Evolutionary conservation across 2,797 vertebrate genomes (phyloP).

Genomic region (Remorina albescens): DNA sequence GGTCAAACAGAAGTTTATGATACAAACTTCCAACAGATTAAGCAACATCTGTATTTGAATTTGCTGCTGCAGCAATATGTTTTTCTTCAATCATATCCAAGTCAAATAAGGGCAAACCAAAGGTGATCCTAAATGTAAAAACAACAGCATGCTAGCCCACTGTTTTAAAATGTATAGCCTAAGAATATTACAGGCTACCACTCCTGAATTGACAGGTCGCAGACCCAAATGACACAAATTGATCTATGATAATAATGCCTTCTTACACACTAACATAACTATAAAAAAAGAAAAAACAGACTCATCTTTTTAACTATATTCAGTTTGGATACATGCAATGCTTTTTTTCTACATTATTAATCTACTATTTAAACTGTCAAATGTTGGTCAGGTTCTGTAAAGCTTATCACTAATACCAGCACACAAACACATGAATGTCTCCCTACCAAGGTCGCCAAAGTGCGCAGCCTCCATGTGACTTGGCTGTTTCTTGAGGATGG

Average conservation of each 20-base stretch:
- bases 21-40: neutral
- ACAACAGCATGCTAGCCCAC: neutral
- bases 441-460: conserved; percentile 96
- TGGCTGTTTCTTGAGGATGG: conserved; percentile 97
- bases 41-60: neutral
- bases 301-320: neutral
- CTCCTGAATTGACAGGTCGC: neutral
- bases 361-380: neutral
- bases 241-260: neutral
- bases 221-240: neutral
- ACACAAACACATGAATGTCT: neutral
- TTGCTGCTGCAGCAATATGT: neutral
- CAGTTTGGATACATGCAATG: no score
- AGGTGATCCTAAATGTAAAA: neutral
- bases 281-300: neutral
- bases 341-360: no score
- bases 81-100: neutral
- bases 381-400: neutral
- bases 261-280: neutral
- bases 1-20: neutral
- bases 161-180: neutral
- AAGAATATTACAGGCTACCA: neutral
- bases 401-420: neutral
- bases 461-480: conserved; percentile 98
- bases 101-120: neutral